A percentile compares a stretch with the other conserved stretches of the same genome.
phyloP scores from a whole-genome alignment of 2,113 vertebrate genomes.

The Pteronura brasiliensis region DNA sequence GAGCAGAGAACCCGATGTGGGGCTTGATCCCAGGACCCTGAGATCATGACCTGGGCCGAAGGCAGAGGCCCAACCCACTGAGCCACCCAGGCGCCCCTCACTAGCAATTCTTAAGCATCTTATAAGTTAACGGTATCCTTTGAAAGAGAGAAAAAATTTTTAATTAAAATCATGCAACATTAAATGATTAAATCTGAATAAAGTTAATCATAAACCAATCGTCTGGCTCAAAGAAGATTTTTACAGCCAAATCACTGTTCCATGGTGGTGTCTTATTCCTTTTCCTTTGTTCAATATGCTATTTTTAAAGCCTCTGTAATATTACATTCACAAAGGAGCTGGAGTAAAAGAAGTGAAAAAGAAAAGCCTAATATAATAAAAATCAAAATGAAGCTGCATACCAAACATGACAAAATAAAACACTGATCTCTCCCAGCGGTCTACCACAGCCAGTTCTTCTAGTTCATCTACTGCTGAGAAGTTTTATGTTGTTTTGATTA shows the following conservation, averaged over 20 bases:
- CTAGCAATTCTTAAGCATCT: background rate
- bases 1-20: too few relatives aligned
- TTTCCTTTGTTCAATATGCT: background rate
- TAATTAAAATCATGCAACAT: background rate
- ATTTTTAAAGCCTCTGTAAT: slow-evolving; percentile 43
- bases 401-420: slow-evolving; percentile 23
- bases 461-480: background rate
- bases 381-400: slow-evolving; percentile 11
- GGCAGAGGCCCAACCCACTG: too few relatives aligned
- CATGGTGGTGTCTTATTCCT: background rate
- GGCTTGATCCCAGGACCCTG: too few relatives aligned
- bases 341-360: background rate
- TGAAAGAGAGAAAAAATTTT: background rate
- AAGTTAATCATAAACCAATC: background rate
- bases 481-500: background rate
- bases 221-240: background rate
- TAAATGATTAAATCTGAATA: background rate
- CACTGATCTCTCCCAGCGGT: background rate
- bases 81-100: too few relatives aligned
- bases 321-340: background rate
- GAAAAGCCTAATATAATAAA: slow-evolving; percentile 22
- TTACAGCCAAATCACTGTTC: background rate
- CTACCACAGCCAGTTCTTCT: background rate
- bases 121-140: background rate
- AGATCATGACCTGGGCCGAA: too few relatives aligned